Base-by-base conservation (phyloP, 2,113 vertebrate genomes). In the Epinephelus moara region DNA sequence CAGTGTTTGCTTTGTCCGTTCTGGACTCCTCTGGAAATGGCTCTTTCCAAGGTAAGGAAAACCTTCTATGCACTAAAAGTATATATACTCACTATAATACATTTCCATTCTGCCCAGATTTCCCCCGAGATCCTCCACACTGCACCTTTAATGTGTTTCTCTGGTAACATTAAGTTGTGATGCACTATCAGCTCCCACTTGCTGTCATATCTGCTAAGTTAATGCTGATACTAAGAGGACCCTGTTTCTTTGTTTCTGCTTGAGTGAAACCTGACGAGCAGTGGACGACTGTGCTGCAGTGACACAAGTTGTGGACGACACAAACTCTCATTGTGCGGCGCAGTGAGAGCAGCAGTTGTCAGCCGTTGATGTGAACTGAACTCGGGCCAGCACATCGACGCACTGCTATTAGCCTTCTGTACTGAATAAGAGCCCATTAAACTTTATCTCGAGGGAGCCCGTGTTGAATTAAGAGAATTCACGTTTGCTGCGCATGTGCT, bases 401-500 rank as follows among this genome's bases (percentile, higher is more conserved):
- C 30, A 30, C 60, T 17, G 71, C 74, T 72, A 47, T 47, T 64
- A 53, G 73, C 49, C 70, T 6, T 40, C 62, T 25, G 21, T 23
- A 67, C 49, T 47, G 56, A 76, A 60, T 49, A 72, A 55, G 80
- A 55, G 76, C 25, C 81, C 64, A 73, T 40, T 78, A 45, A 84
- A 61, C 25, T 64, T 21, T 1, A 50, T 79, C 82, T 85, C 71
- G 3, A 27, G 73, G 85, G 80, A 85, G 47, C 15, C 80, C 67
- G 80, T 17, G 60, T 52, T 63, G 78, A 81, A 67, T 86, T 62
- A 86, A 66, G 70, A 70, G 40, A 68, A 60, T 71, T 86, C 82
- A 80, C 64, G 70, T 84, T 87, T 88, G 79, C 6, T 63, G 73
- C 59, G 21, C 78, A 85, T 78, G 86, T 86, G 85, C 79, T 33